Conservation (phyloP, 2,888 invertebrate genomes). For the Eulithis testata region DNA sequence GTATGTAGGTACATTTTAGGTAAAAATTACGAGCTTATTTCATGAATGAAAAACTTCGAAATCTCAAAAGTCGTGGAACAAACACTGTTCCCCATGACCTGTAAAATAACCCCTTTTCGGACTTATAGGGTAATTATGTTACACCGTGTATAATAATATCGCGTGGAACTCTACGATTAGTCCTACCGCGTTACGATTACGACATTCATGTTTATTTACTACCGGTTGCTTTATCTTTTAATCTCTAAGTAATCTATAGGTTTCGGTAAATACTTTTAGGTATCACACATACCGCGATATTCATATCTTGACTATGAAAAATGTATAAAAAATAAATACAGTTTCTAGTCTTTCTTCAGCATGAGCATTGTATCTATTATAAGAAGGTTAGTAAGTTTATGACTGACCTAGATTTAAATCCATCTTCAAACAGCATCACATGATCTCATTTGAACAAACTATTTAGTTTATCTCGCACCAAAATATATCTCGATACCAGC, state of each 20-base stretch:
- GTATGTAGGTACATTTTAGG: too few species aligned
- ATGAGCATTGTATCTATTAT: not conserved
- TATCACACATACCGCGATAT: not conserved
- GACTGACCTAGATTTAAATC: constrained; percentile 25
- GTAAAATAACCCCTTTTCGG: too few species aligned
- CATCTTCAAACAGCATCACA: constrained; percentile 54
- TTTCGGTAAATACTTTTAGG: not conserved
- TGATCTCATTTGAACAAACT: constrained; percentile 50
- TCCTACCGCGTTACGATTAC: not conserved
- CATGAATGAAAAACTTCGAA: too few species aligned
- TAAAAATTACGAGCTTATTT: too few species aligned
- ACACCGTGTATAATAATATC: too few species aligned
- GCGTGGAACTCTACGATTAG: too few species aligned
- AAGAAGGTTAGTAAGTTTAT: not conserved
- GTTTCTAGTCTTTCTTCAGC: not conserved
- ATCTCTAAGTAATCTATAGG: not conserved
- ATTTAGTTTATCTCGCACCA: constrained; percentile 51
- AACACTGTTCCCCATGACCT: too few species aligned
- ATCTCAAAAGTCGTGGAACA: too few species aligned
- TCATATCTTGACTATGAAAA: not conserved
- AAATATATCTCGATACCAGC: constrained; percentile 60
- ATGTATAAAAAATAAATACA: not conserved
- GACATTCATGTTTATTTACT: constrained; percentile 3
- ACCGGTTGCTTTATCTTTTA: constrained; percentile 22
- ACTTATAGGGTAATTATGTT: too few species aligned